A percentile compares a stretch with the other conserved stretches of the same genome.
phyloP scores from a whole-genome alignment of 2,888 invertebrate species.

The Sylvicola fuscatus region DNA sequence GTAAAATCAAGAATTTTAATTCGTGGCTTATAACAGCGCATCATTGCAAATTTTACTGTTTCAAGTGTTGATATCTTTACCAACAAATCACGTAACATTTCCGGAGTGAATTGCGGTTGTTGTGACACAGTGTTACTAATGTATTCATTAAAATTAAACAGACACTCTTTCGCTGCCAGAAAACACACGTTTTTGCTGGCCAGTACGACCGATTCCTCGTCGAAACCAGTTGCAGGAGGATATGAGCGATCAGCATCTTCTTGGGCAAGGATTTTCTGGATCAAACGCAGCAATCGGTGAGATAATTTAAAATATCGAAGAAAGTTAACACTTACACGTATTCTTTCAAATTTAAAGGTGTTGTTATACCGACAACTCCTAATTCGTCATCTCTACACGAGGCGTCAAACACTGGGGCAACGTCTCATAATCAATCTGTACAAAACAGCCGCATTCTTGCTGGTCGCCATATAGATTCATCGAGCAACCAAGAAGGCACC shows the following conservation, averaged over 20 bases:
- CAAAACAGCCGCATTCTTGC: conserved; percentile 6
- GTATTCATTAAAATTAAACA: conserved; percentile 5
- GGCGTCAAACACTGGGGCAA: neutral
- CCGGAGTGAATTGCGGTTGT: too few species aligned
- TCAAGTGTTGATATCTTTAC: too few species aligned
- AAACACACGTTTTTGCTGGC: conserved; percentile 22
- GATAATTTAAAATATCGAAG: neutral
- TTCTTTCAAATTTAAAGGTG: conserved; percentile 4
- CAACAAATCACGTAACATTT: too few species aligned
- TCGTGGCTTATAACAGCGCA: too few species aligned
- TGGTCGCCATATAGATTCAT: neutral
- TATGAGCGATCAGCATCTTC: conserved; percentile 1
- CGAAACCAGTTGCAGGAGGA: conserved; percentile 8
- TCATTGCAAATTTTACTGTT: too few species aligned
- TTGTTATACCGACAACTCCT: conserved; percentile 20
- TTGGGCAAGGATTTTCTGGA: neutral
- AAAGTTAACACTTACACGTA: neutral
- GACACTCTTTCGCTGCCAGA: conserved; percentile 15
- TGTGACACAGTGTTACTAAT: too few species aligned
- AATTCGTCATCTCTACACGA: conserved; percentile 6
- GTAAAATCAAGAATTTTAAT: too few species aligned
- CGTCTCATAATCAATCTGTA: conserved; percentile 7
- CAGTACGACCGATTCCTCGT: conserved; percentile 22
- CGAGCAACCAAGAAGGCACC: conserved; percentile 1
- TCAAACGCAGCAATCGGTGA: conserved; percentile 6